These are phyloP conservation scores for Lasioglossum calceatum DNA, from an alignment of 2,888 invertebrate genomes.

Conservation along the genomic window DNA sequence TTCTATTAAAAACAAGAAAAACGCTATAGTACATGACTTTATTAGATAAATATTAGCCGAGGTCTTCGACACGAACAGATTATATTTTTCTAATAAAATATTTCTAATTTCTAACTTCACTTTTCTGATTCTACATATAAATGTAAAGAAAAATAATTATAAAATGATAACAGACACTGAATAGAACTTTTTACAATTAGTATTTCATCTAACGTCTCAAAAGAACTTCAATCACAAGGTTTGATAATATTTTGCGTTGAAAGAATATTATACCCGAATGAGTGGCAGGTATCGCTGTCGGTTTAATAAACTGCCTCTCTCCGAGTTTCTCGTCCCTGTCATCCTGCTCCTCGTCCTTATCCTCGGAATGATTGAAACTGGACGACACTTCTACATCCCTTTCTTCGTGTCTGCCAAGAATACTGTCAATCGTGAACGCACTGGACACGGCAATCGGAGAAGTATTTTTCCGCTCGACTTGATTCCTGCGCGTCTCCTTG, in stretches of 20 bases:
- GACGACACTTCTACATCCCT: constrained; percentile 44
- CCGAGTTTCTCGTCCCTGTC: constrained; percentile 64
- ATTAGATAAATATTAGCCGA: neutral
- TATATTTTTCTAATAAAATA: neutral
- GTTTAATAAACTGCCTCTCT: constrained; percentile 66
- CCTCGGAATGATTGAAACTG: constrained; percentile 51
- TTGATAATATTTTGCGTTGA: neutral
- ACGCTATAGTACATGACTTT: too few species aligned
- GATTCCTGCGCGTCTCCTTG: constrained; percentile 55
- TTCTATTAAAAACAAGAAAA: neutral
- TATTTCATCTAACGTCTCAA: neutral
- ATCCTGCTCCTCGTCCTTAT: constrained; percentile 66
- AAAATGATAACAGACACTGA: neutral
- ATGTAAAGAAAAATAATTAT: neutral
- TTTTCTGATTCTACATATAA: neutral
- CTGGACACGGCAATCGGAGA: constrained; percentile 70
- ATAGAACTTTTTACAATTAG: neutral
- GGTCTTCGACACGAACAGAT: neutral
- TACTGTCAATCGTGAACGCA: constrained; percentile 81
- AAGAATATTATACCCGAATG: constrained; percentile 59
- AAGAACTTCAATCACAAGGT: neutral
- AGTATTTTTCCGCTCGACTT: constrained; percentile 55
- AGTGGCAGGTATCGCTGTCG: constrained; percentile 66
- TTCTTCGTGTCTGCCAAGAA: constrained; percentile 71
- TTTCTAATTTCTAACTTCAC: neutral